A percentile compares a stretch with the other conserved stretches of the same genome.
Evolutionary conservation across 2,797 vertebrate species (phyloP).

Genomic region (Danio tinwini): DNA sequence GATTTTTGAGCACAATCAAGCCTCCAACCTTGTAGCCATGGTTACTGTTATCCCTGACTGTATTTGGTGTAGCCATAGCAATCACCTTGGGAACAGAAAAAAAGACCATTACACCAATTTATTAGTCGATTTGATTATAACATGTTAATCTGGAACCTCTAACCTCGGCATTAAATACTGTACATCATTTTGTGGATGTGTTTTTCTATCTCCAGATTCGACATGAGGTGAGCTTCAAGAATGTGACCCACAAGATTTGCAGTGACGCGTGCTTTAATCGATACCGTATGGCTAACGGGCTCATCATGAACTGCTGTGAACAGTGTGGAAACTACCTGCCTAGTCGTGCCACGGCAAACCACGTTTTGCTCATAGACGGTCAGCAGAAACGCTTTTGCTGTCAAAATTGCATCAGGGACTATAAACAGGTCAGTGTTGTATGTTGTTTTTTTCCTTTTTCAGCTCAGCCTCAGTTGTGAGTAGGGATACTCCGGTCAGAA

Average conservation of each 20-base stretch:
- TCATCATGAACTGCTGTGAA: constrained; percentile 99
- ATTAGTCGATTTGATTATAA: not conserved
- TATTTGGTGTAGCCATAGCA: constrained; percentile 23
- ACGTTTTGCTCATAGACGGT: constrained; percentile 92
- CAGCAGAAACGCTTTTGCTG: constrained; percentile 99
- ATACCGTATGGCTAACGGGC: constrained; percentile 96
- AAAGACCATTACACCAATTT: constrained; percentile 8
- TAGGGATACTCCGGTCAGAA: too few species aligned
- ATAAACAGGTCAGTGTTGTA: constrained; percentile 88
- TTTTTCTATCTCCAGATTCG: constrained; percentile 84
- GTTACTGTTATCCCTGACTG: constrained; percentile 20
- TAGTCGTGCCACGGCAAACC: constrained; percentile 92
- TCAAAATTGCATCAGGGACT: constrained; percentile 95
- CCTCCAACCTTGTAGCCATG: constrained; percentile 49
- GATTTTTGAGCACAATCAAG: not conserved
- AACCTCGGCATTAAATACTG: not conserved
- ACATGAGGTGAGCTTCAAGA: constrained; percentile 99
- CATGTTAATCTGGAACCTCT: not conserved
- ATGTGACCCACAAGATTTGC: constrained; percentile 98
- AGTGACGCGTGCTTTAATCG: constrained; percentile 97
- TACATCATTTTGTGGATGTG: not conserved
- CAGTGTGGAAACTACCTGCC: constrained; percentile 98
- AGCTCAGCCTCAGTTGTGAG: not conserved
- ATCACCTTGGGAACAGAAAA: constrained; percentile 6
- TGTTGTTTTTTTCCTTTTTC: not conserved